Evolutionary conservation across 1,140 invertebrate species (phyloP), one percentile per base, ranked within the genome.

Genomic region (Hycleus phaleratus): DNA sequence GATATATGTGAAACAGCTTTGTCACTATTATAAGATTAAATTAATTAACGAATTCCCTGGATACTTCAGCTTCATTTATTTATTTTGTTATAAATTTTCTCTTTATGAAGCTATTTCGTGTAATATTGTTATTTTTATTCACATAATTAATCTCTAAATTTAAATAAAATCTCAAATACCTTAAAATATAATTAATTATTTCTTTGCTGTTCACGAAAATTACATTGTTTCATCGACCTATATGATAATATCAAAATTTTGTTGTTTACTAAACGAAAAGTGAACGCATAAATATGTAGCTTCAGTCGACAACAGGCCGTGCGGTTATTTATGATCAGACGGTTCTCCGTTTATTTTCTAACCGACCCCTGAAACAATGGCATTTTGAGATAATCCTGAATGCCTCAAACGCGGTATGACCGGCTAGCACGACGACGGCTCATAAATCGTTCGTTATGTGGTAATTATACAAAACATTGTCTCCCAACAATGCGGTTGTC

Each of bases 401-500:
- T 61, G 47, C 46, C 49, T 61, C 60, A 52, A 53, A 53, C 46
- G 39, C 51, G 49, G 49, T 51, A 56, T 51, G 48, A 55, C 44
- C 59, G 48, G 53, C 52, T 46, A 45, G 51, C 52, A 38, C 26
- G 46, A 32, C 32, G 32, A 48, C 48, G 46, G 46, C 47, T 46
- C 62, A 64, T 64, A 64, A 64, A 64, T 62, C 57, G 56, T 61
- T 56, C 53, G 62, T 62, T 59, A 64, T 59, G 62, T 62, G 56
- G 62, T 64, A 64, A 64, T 64, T 64, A 62, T 64, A 64, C 62
- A 61, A 64, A 64, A 64, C 62, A 62, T 62, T 64, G 62, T 64
- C 62, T 64, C 54, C 50, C 38, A 62, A 64, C 62, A 64, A 64
- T 64, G 59, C 53, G 56, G 32, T 7, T 5, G 32, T 32, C 7